Evolutionary conservation across 2,113 vertebrate genomes (phyloP).

Genomic region (Spheniscus mendiculus): DNA sequence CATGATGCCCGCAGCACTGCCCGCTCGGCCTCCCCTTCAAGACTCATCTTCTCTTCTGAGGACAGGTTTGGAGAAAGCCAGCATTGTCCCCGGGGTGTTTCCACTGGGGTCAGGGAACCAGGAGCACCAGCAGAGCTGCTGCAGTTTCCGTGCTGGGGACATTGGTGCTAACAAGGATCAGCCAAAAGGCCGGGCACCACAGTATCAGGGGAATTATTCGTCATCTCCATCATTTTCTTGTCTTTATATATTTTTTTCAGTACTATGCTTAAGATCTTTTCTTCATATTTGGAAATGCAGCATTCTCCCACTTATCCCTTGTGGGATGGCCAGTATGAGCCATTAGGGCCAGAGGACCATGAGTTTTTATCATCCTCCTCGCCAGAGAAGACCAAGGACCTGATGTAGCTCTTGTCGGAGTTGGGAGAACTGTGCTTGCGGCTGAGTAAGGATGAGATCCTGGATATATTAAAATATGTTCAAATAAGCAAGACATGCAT

Average conservation of each 20-base stretch:
- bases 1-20: background rate
- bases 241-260: background rate
- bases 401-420: background rate
- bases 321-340: background rate
- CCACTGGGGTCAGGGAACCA: accelerated
- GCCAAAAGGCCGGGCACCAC: background rate
- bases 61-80: background rate
- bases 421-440: background rate
- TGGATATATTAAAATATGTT: background rate
- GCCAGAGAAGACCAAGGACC: background rate
- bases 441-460: background rate
- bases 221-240: background rate
- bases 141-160: background rate
- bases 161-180: background rate
- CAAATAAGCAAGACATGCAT: background rate
- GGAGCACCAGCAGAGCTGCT: background rate
- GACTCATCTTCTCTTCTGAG: background rate
- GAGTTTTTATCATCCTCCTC: background rate
- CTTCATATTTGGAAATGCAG: background rate
- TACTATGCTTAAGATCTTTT: background rate
- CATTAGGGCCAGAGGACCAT: background rate
- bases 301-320: background rate
- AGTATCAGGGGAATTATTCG: background rate
- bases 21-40: accelerated
- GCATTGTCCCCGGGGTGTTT: background rate